Evolutionary conservation across 2,113 vertebrate genomes (phyloP), one percentile per base, ranked within the genome.

Genomic region (Taurulus bubalis): DNA sequence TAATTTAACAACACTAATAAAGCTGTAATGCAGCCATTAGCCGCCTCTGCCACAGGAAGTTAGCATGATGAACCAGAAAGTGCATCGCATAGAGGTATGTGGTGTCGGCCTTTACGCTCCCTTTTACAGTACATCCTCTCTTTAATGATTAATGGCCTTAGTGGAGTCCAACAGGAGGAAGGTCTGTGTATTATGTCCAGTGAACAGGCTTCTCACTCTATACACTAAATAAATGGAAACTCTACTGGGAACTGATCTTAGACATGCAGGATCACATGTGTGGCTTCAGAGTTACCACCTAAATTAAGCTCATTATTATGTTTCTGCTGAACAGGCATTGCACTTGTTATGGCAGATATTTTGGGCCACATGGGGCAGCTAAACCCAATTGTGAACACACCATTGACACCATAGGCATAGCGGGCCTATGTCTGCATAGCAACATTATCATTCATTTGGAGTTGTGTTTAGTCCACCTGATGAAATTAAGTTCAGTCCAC

Each of bases 71-170:
- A 32, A 34, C 26, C 71, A 80, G 75, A 76, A 73, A 85, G 74
- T 74, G 75, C 80, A 75, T 85, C 78, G 51, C 75, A 84, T 49
- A 66, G 73, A 83, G 66, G 80, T 79, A 63, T 81, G 78, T 53
- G 80, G 74, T 80, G 82, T 83, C 15, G 47, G n/a, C 75, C 76
- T 56, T 67, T 69, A 79, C 66, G 63, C 12, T 56, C n/a, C 62
- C 63, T 78, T 63, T 66, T 65, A 68, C 75, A 69, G 74, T 30
- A 75, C 59, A 72, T 72, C 2, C 60, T 89, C 77, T 80, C 76
- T 82, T 91, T 58, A 88, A 88, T 87, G 77, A 88, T 88, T 90
- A 68, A 88, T 89, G 74, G 53, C 70, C 3, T 40, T 68, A 80
- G 65, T 56, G 42, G 65, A 82, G 75, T 70, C 51, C 72, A 84